Evolutionary conservation across 2,888 invertebrate genomes (phyloP), one percentile per base, ranked within the genome.

Genomic region (Odontothrips loti): DNA sequence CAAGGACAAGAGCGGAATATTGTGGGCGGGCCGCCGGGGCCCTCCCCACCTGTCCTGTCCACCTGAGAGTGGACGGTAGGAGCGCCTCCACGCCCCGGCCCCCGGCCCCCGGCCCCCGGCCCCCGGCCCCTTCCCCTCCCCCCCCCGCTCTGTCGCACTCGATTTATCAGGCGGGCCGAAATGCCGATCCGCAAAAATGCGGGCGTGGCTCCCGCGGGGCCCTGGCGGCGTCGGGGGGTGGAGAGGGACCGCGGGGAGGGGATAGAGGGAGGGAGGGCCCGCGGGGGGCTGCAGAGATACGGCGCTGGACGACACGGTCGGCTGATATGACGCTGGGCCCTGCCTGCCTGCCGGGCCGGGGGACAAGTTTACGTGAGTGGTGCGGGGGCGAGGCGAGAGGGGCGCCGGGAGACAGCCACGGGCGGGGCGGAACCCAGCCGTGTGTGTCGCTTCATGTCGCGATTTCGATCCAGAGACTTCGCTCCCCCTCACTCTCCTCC

Each of bases 171-270:
- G 9, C 58, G 27, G 12, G 68, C 27, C 68, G n/a, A 23, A 11
- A 51, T 17, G 51, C 23, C 23, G 68, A 27, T 75, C 68, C 68
- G 27, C 68, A 75, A 75, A 75, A 75, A 23, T 75, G 68, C 68
- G 68, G 68, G 68, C 68, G 23, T 75, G 27, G 68, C 68, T 75
- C 27, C 68, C 68, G 27, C 23, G 23, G 27, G 68, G 27, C 58
- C 20, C 58, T 1, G 0, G 11, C 20, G 58, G 20, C 58, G 58
- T 20, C 51, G 15, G 6, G 17, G 58, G 58, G 58, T 20, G n/a
- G n/a, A n/a, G n/a, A n/a, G n/a, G n/a, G n/a, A n/a, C n/a, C 58
- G 20, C 51, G 51, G 51, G 51, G 51, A 17, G 20, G 34, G 34
- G 10, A 48, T 10, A 2, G 20, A 12, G 6, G 51, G 4, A 1